phyloP scores from a whole-genome alignment of 1,140 invertebrate species.

The Tribolium madens region DNA sequence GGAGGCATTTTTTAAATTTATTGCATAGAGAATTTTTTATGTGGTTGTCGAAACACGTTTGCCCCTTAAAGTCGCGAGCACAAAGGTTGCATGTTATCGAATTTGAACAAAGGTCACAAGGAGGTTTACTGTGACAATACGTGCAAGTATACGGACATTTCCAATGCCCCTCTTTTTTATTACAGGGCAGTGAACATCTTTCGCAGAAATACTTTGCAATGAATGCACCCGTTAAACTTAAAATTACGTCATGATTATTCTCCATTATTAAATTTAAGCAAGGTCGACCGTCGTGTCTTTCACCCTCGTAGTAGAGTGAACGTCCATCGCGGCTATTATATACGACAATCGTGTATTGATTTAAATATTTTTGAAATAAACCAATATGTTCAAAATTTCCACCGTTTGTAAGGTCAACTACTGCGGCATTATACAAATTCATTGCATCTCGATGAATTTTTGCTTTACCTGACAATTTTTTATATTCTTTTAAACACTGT shows the following conservation, averaged over 20 bases:
- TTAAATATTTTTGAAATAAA: background rate
- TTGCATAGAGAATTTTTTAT: background rate
- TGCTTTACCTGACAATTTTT: background rate
- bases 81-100: background rate
- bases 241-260: constrained; percentile 25
- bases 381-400: background rate
- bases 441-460: background rate
- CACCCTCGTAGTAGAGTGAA: background rate
- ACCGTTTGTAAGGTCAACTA: background rate
- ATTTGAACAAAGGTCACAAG: background rate
- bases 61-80: background rate
- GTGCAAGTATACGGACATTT: constrained; percentile 5
- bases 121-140: background rate
- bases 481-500: background rate
- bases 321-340: background rate
- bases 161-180: background rate
- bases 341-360: background rate
- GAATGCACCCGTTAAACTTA: constrained; percentile 22
- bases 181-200: too few species aligned
- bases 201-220: constrained; percentile 20
- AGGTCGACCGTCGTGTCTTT: background rate
- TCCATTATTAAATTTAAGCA: constrained; percentile 36
- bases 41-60: background rate
- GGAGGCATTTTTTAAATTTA: background rate
- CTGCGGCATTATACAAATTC: background rate